Conservation (phyloP, 1,140 invertebrate species). For the Drosophila grimshawi region DNA sequence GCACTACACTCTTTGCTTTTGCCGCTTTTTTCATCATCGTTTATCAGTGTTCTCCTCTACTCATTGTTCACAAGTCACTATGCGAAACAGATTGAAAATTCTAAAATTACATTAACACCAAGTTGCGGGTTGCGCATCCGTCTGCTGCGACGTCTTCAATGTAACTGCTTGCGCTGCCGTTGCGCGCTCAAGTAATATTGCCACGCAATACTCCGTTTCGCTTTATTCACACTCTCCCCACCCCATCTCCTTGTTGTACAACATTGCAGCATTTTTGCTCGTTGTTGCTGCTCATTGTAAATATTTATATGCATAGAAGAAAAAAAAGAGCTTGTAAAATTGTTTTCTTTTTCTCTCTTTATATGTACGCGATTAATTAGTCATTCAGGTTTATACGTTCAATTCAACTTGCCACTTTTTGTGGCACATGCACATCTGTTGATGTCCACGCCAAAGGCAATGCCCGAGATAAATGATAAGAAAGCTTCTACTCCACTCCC, state of each 20-base stretch:
- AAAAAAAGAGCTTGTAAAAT: background rate
- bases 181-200: constrained; percentile 72
- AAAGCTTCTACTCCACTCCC: background rate
- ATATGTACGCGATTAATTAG: background rate
- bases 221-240: background rate
- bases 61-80: constrained; percentile 38
- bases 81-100: constrained; percentile 30
- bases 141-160: constrained; percentile 59
- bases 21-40: constrained; percentile 55
- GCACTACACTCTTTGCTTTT: constrained; percentile 49
- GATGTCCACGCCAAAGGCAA: background rate
- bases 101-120: constrained; percentile 16
- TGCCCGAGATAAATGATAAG: constrained; percentile 22
- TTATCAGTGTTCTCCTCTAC: constrained; percentile 53
- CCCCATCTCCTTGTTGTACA: too few relatives aligned
- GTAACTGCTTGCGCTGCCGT: constrained; percentile 66
- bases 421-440: constrained; percentile 33
- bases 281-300: constrained; percentile 8
- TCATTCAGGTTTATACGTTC: background rate
- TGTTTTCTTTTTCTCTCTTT: background rate
- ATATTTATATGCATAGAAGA: constrained; percentile 15
- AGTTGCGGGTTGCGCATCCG: constrained; percentile 45
- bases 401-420: constrained; percentile 25
- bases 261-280: constrained; percentile 28
- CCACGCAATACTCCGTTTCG: constrained; percentile 30